Evolutionary conservation across 2,113 vertebrate genomes (phyloP).

Genomic region (Ciconia stormi): DNA sequence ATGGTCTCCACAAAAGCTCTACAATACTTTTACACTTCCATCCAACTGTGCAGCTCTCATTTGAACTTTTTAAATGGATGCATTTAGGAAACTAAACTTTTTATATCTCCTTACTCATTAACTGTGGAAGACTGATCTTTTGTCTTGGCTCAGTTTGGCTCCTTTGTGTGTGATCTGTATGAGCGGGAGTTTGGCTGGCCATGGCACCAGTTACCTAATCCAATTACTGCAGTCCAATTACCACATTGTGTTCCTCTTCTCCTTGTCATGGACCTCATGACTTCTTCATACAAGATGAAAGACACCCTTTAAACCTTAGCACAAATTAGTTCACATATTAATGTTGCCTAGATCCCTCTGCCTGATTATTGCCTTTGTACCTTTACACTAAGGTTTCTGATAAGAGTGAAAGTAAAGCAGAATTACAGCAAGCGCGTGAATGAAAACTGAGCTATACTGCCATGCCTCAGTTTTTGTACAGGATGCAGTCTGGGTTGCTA

Average conservation of each 20-base stretch:
- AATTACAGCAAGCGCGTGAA: not conserved
- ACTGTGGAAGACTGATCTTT: not conserved
- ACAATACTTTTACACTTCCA: not conserved
- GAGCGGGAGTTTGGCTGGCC: not conserved
- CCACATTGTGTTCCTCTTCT: not conserved
- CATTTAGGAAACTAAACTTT: not conserved
- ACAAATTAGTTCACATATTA: not conserved
- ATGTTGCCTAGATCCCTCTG: not conserved
- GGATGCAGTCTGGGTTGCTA: not conserved
- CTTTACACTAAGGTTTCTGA: not conserved
- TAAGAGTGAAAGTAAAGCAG: not conserved
- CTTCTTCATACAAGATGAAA: slow-evolving; percentile 19
- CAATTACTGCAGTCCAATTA: slow-evolving; percentile 32
- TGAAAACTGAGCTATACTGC: not conserved
- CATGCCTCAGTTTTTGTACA: not conserved
- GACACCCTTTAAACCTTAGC: not conserved
- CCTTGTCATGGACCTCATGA: not conserved
- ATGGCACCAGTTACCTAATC: not conserved
- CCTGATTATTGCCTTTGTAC: not conserved
- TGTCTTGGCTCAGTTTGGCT: not conserved
- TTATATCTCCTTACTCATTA: not conserved
- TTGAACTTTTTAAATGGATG: not conserved
- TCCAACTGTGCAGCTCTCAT: not conserved
- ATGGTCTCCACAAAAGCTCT: not conserved
- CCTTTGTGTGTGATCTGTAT: not conserved